Evolutionary conservation across 1,140 invertebrate genomes (phyloP).

Genomic region (Prorops nasuta): DNA sequence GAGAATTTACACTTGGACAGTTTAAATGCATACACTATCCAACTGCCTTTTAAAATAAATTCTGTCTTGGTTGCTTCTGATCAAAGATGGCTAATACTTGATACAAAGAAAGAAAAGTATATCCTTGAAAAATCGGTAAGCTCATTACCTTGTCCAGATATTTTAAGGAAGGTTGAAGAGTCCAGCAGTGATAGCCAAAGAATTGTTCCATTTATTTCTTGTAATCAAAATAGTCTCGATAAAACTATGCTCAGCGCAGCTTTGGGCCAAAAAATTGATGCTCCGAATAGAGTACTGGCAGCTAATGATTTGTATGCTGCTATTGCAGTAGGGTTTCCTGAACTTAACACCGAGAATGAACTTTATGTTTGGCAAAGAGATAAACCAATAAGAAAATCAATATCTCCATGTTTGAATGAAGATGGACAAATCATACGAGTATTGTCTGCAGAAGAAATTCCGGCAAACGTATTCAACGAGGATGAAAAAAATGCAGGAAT

Average conservation of each 20-base stretch:
- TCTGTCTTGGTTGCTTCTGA: conserved; percentile 39
- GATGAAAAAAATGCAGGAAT: conserved; percentile 20
- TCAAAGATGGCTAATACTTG: conserved; percentile 49
- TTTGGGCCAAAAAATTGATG: conserved; percentile 48
- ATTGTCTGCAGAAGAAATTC: conserved; percentile 33
- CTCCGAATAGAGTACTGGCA: conserved; percentile 56
- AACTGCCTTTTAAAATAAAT: conserved; percentile 45
- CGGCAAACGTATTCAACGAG: conserved; percentile 29
- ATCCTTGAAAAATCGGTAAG: conserved; percentile 36
- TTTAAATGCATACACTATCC: conserved; percentile 39
- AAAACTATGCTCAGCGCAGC: conserved; percentile 28
- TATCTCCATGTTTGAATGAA: conserved; percentile 44
- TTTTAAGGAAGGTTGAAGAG: conserved; percentile 45
- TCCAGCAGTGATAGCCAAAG: conserved; percentile 6
- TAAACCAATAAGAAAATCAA: conserved; percentile 16
- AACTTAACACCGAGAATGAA: conserved; percentile 48
- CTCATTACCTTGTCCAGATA: conserved; percentile 36
- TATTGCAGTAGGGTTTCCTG: conserved; percentile 60
- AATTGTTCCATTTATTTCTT: conserved; percentile 28
- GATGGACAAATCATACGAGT: conserved; percentile 48
- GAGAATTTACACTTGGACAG: conserved; percentile 47
- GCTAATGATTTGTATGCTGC: conserved; percentile 52
- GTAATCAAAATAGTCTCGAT: conserved; percentile 19
- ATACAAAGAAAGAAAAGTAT: conserved; percentile 35
- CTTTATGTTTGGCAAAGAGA: conserved; percentile 40